These are phyloP conservation scores for Reticulitermes speratus DNA, from an alignment of 1,140 invertebrate genomes.

Conservation along the genomic window DNA sequence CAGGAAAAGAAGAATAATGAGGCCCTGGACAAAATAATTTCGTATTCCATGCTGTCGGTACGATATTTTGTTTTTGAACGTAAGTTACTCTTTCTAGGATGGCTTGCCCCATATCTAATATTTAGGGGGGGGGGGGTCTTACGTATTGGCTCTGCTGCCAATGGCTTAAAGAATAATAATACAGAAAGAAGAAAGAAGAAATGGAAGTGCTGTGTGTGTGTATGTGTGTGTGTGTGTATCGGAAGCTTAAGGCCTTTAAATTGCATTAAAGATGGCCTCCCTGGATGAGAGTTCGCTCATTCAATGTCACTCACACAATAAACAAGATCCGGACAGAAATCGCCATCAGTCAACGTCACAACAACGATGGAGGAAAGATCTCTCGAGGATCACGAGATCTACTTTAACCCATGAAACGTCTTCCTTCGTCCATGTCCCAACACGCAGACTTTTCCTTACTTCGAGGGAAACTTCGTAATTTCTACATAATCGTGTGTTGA, in stretches of 20 bases:
- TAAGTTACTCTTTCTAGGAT: no score
- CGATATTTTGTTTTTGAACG: no score
- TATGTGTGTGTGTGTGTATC: not conserved
- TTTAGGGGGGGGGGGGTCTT: no score
- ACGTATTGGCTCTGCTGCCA: no score
- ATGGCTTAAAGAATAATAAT: not conserved
- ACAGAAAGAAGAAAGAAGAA: no score
- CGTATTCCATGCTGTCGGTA: no score
- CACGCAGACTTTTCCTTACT: no score
- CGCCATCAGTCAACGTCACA: conserved; percentile 12
- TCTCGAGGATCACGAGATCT: not conserved
- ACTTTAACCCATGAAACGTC: not conserved
- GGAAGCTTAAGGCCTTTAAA: not conserved
- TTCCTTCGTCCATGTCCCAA: not conserved
- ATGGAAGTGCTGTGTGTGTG: no score
- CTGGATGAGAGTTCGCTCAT: not conserved
- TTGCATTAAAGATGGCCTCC: not conserved
- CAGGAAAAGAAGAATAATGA: no score
- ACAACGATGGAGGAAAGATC: not conserved
- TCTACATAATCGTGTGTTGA: no score
- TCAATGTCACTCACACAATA: conserved; percentile 12
- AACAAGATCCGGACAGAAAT: conserved; percentile 3
- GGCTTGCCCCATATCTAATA: no score
- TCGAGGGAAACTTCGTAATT: not conserved
- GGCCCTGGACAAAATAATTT: no score